Evolutionary conservation across 2,113 vertebrate genomes (phyloP), one percentile per base, ranked within the genome.

Genomic region (Anguilla rostrata): DNA sequence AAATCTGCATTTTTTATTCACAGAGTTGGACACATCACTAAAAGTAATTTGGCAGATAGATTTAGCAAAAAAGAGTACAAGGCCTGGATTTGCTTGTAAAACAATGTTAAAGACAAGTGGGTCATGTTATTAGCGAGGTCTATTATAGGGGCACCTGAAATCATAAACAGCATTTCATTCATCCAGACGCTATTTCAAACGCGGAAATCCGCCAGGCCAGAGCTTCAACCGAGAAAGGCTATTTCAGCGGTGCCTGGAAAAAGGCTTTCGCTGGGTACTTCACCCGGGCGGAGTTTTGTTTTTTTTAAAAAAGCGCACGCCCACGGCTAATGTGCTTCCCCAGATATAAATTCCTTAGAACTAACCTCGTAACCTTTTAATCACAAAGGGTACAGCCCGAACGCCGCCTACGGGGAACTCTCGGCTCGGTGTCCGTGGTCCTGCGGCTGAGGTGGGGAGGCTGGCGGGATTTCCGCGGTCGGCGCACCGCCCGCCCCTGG

Each of bases 331-430:
- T 20, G 60, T 82, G 39, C 12, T 84, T 84, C 34, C 22, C 56
- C 57, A 84, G 26, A 43, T 12, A 71, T 34, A 39, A 86, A 34
- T 75, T 86, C 81, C 85, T 75, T 53, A 43, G n/a, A 86, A 18
- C 49, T 53, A 53, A 53, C 49, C 49, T 53, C 12, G 57, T 82
- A 57, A 60, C 78, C 84, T 85, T 85, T 81, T 60, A 39, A 49
- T 75, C 63, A 82, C 53, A 86, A 75, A 82, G 20, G 16, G 57
- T 75, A 53, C 49, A 9, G 49, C 7, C 80, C n/a, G 39, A 56
- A 22, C 63, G 8, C 60, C 18, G 60, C 60, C 18, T 20, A 66
- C 18, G 4, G 60, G 26, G 22, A 2, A 26, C 60, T 66, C 60
- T 66, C 34, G 4, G 18, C 26, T 9, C 26, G 22, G 0, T 4